A percentile compares a stretch with the other conserved stretches of the same genome.
Evolutionary conservation across 2,113 vertebrate genomes (phyloP).

Genomic region (Panthera tigris): DNA sequence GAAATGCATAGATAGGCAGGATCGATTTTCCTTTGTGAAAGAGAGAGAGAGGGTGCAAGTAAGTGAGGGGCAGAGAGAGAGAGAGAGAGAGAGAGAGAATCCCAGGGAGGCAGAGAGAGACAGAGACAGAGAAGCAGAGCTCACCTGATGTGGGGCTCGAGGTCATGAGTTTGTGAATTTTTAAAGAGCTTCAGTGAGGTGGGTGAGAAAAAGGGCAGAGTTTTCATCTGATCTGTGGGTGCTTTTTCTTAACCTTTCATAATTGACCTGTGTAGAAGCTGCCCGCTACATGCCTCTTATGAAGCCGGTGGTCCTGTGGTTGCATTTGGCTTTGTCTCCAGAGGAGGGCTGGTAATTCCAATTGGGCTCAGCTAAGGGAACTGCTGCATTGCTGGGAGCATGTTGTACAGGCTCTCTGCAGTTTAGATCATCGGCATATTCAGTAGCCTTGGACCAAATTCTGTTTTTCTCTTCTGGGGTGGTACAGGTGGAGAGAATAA

Average conservation of each 20-base stretch:
- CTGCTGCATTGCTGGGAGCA: not conserved
- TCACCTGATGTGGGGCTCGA: too few species aligned
- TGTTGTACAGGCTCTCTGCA: not conserved
- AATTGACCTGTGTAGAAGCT: not conserved
- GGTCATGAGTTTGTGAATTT: not conserved
- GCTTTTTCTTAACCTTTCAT: not conserved
- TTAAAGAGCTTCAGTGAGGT: not conserved
- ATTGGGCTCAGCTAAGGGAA: not conserved
- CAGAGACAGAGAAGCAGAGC: too few species aligned
- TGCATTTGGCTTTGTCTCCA: not conserved
- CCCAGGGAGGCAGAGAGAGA: too few species aligned
- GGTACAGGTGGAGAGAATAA: not conserved
- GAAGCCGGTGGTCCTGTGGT: not conserved
- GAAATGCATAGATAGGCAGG: too few species aligned
- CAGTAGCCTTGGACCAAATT: not conserved
- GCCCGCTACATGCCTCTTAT: not conserved
- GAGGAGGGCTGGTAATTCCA: not conserved
- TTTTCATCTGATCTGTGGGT: not conserved
- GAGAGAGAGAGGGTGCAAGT: too few species aligned
- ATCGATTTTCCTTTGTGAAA: too few species aligned
- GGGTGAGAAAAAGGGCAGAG: not conserved
- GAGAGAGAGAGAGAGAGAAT: too few species aligned
- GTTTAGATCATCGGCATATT: not conserved
- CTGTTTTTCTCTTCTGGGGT: not conserved
- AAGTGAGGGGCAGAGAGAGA: too few species aligned